Evolutionary conservation across 2,113 vertebrate genomes (phyloP), one percentile per base, ranked within the genome.

Genomic region (Peromyscus leucopus): DNA sequence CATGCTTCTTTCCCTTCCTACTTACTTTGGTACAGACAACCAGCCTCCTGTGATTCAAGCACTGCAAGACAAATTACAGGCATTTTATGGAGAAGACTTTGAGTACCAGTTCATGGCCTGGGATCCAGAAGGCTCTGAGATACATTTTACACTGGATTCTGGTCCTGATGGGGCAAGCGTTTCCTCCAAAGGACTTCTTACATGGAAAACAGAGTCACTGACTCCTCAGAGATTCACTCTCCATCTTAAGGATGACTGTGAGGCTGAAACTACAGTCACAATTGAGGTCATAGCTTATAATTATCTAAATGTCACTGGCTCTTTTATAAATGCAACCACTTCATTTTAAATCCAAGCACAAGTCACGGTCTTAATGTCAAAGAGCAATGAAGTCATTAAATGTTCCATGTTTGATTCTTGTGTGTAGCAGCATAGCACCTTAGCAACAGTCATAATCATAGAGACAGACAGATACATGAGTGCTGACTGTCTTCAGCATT

Each of bases 61-160:
- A 22, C 92, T 89, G 3, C 98, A 98, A 86, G 92, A 86, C 74
- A 96, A 0, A 36, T 98, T 99, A 9, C 98, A 98, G 92, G 96
- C 99, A 19, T 99, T 99, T 98, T 98, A 98, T 55, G 99, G 99
- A 33, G 99, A 99, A 98, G 98, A 98, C 86, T 99, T 99, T 95
- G 96, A 99, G 0, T 99, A 99, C 97, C 99, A 99, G 97, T 99
- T 99, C 31, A 94, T 96, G 67, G 99, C 99, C n/a, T 98, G 95
- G 63, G 99, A 99, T 97, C 99, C 99, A 0, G 99, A 99, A 97
- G 99, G 99, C 67, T 99, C 99, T 17, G 97, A 98, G 31, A 94
- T 99, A 92, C 94, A 98, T 95, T 99, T 99, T 97, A 98, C 96
- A 0, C 76, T 99, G 97, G 93, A 98, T 7, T 99, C 99, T 19